Evolutionary conservation across 2,797 vertebrate genomes (phyloP).

Genomic region (Muscicapa striata): DNA sequence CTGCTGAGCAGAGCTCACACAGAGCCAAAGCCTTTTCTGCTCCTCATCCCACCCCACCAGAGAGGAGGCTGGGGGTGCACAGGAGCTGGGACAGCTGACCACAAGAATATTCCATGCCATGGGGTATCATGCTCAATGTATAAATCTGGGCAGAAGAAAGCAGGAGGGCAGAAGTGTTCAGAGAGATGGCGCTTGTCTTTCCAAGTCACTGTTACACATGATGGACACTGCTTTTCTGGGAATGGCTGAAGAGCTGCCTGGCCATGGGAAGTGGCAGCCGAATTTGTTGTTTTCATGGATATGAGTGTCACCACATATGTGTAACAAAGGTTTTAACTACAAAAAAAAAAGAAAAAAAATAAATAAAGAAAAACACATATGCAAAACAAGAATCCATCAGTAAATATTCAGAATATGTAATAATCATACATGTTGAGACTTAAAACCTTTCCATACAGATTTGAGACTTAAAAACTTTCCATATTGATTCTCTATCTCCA

Average conservation of each 20-base stretch:
- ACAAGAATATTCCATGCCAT: not conserved
- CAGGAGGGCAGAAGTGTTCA: rapidly evolving
- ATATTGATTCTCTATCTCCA: not conserved
- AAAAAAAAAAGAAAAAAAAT: no score
- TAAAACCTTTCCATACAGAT: not conserved
- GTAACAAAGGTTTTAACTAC: not conserved
- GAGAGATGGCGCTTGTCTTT: rapidly evolving
- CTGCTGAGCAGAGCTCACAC: not conserved
- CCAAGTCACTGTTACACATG: rapidly evolving
- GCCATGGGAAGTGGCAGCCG: rapidly evolving
- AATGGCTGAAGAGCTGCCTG: not conserved
- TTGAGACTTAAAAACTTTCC: not conserved
- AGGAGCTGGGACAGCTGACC: rapidly evolving
- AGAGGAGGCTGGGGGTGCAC: rapidly evolving
- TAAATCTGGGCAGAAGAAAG: not conserved
- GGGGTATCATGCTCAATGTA: rapidly evolving
- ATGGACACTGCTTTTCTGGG: not conserved
- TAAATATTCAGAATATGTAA: not conserved
- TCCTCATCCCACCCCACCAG: rapidly evolving
- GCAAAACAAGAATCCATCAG: not conserved
- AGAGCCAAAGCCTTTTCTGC: not conserved
- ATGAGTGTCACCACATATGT: not conserved
- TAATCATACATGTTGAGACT: not conserved
- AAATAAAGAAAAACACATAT: rapidly evolving
- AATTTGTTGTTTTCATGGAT: not conserved